phyloP scores from a whole-genome alignment of 1,140 invertebrate genomes.

The Ooceraea biroi region DNA sequence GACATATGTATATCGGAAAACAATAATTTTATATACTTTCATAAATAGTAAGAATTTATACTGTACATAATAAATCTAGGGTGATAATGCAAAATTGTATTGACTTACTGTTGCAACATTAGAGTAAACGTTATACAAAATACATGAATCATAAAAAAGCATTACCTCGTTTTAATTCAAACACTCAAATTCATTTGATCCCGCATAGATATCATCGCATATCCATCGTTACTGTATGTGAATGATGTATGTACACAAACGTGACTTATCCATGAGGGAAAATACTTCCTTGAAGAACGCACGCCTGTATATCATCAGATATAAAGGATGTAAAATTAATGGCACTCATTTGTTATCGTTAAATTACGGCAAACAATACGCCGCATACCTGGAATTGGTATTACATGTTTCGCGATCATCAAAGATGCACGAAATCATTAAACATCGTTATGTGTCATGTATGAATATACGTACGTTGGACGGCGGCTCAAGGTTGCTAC shows the following conservation, averaged over 20 bases:
- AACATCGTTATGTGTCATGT: constrained; percentile 1
- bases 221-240: background rate
- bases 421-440: constrained; percentile 14
- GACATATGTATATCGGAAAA: constrained; percentile 55
- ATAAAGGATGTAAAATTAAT: background rate
- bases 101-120: constrained; percentile 61
- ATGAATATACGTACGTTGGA: background rate
- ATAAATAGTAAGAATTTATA: constrained; percentile 66
- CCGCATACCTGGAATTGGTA: background rate
- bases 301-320: background rate
- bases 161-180: constrained; percentile 38
- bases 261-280: background rate
- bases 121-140: constrained; percentile 66
- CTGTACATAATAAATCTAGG: constrained; percentile 61
- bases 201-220: background rate
- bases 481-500: background rate
- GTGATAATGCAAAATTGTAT: constrained; percentile 61
- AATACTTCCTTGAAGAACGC: background rate
- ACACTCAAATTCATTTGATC: background rate
- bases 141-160: constrained; percentile 41
- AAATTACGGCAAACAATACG: background rate
- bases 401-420: background rate
- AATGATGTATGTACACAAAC: background rate
- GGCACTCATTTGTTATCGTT: background rate
- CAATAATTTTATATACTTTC: constrained; percentile 69